These are phyloP conservation scores for Serinus canaria DNA, from an alignment of 2,113 vertebrate genomes.

Conservation along the genomic window DNA sequence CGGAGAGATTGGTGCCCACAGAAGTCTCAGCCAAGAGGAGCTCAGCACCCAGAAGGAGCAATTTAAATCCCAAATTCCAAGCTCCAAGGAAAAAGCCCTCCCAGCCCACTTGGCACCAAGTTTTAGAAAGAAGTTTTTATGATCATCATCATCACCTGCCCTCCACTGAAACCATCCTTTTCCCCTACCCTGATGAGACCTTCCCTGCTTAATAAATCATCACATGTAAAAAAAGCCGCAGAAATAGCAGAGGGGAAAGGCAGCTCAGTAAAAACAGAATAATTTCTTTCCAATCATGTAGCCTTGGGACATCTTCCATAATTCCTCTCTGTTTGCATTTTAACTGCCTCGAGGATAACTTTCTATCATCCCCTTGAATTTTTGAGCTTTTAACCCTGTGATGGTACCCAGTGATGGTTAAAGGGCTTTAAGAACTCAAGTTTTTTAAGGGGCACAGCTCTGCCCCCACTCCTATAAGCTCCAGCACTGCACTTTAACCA, in stretches of 20 bases:
- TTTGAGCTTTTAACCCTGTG: background rate
- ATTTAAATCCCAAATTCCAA: background rate
- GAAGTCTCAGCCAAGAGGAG: background rate
- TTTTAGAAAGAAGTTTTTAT: background rate
- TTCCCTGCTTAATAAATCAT: background rate
- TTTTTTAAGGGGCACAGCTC: background rate
- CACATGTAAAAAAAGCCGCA: background rate
- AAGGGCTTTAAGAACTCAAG: background rate
- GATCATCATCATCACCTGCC: background rate
- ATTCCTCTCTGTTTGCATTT: background rate
- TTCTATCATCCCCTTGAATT: background rate
- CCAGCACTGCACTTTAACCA: background rate
- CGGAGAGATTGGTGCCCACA: background rate
- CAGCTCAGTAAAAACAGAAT: background rate
- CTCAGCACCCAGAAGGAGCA: background rate
- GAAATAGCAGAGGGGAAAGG: background rate
- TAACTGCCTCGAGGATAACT: background rate
- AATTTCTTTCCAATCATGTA: background rate
- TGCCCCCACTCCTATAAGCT: background rate
- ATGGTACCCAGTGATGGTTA: rapidly evolving
- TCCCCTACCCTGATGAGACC: background rate
- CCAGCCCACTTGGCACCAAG: background rate
- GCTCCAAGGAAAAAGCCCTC: background rate
- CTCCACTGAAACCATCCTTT: background rate
- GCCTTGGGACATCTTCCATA: background rate